phyloP scores from a whole-genome alignment of 2,113 vertebrate species.

The Zosterops pallidus region DNA sequence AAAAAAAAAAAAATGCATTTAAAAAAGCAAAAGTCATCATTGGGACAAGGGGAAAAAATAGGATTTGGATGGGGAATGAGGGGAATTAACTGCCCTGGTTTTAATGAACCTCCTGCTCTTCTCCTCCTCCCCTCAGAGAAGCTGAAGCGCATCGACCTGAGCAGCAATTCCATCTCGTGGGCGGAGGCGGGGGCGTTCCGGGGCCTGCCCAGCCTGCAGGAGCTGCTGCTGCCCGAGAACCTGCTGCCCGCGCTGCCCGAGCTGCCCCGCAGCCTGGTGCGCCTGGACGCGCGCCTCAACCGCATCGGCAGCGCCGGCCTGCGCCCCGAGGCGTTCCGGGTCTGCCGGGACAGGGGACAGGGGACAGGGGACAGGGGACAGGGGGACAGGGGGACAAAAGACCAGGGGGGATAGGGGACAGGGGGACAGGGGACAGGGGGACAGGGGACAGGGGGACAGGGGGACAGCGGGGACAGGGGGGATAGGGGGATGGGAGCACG shows the following conservation, averaged over 20 bases:
- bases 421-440: too few relatives aligned
- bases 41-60: rapidly evolving
- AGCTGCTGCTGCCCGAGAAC: slow-evolving; percentile 79
- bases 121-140: slow-evolving; percentile 63
- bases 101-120: rapidly evolving
- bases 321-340: slow-evolving; percentile 21
- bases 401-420: too few relatives aligned
- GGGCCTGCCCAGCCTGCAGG: slow-evolving; percentile 72
- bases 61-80: rapidly evolving
- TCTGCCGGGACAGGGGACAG: too few relatives aligned
- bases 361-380: too few relatives aligned
- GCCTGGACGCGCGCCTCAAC: slow-evolving; percentile 77
- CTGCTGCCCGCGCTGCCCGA: slow-evolving; percentile 70
- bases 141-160: slow-evolving; percentile 80
- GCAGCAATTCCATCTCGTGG: slow-evolving; percentile 75
- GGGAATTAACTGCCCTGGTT: rapidly evolving
- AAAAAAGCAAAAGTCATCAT: neutral
- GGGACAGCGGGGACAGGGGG: neutral
- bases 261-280: slow-evolving; percentile 69
- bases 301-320: slow-evolving; percentile 72
- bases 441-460: neutral
- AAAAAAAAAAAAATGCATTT: neutral
- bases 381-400: slow-evolving; percentile 12
- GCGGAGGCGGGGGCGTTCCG: slow-evolving; percentile 68
- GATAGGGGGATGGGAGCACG: neutral